These are phyloP conservation scores for Leptopilina clavipes DNA, from an alignment of 1,140 invertebrate species.

Conservation along the genomic window DNA sequence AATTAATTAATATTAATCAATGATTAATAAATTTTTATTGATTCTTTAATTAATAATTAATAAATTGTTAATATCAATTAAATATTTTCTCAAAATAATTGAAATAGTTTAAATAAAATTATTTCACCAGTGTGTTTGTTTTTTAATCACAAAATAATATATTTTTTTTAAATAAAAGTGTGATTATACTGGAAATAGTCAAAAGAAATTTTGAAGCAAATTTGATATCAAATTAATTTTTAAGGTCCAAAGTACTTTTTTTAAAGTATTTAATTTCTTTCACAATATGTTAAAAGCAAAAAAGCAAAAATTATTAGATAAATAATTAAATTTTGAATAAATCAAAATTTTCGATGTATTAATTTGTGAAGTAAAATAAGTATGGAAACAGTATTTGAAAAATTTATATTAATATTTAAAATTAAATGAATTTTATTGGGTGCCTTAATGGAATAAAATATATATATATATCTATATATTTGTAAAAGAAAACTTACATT, in stretches of 20 bases:
- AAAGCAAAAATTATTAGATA: background rate
- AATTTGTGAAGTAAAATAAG: background rate
- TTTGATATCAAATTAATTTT: background rate
- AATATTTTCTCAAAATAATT: too few relatives aligned
- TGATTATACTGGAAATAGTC: background rate
- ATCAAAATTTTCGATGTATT: too few relatives aligned
- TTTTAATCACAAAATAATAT: background rate
- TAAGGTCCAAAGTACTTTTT: slow-evolving; percentile 1
- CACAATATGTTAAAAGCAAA: background rate
- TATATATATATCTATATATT: background rate
- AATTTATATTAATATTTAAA: background rate
- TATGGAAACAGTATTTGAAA: background rate
- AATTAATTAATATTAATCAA: too few relatives aligned
- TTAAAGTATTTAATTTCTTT: background rate
- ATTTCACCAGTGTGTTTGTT: background rate
- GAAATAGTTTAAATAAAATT: too few relatives aligned
- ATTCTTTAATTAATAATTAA: too few relatives aligned
- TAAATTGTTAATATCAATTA: too few relatives aligned
- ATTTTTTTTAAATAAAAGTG: background rate
- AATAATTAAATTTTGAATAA: too few relatives aligned
- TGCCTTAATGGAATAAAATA: background rate
- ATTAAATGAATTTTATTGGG: background rate
- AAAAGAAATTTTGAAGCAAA: background rate
- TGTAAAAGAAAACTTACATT: background rate
- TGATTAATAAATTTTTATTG: too few relatives aligned